Evolutionary conservation across 2,888 invertebrate species (phyloP).

Genomic region (Drosophila pegasa): DNA sequence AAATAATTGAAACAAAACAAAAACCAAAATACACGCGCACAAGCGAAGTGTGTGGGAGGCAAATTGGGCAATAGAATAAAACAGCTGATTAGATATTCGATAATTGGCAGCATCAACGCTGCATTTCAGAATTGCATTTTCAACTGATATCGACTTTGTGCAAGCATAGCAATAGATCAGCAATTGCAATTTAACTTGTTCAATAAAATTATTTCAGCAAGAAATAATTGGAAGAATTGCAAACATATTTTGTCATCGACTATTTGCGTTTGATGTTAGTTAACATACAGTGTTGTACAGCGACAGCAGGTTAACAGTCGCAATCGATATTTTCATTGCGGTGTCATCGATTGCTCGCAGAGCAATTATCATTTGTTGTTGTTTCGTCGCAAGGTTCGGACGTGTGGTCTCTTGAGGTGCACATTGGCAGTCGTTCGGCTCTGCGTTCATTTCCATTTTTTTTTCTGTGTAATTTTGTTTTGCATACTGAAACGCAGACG

Average conservation of each 20-base stretch:
- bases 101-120: conserved; percentile 18
- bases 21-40: conserved; percentile 13
- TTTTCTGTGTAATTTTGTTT: conserved; percentile 59
- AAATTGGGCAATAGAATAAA: conserved; percentile 12
- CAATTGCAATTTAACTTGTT: not conserved
- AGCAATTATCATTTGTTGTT: conserved; percentile 54
- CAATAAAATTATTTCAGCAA: not conserved
- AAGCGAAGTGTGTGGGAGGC: conserved; percentile 19
- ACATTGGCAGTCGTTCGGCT: conserved; percentile 39
- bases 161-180: not conserved
- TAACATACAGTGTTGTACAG: not conserved
- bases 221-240: not conserved
- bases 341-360: conserved; percentile 28
- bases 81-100: conserved; percentile 40
- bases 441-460: conserved; percentile 47
- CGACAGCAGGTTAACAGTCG: conserved; percentile 8
- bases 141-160: not conserved
- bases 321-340: conserved; percentile 28
- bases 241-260: not conserved
- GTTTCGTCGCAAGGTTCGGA: conserved; percentile 56
- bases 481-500: conserved; percentile 43
- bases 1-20: conserved; percentile 23
- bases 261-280: conserved; percentile 1
- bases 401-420: conserved; percentile 28
- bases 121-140: not conserved